Base-by-base conservation (phyloP, 2,113 vertebrate genomes). In the Corythaixoides concolor region DNA sequence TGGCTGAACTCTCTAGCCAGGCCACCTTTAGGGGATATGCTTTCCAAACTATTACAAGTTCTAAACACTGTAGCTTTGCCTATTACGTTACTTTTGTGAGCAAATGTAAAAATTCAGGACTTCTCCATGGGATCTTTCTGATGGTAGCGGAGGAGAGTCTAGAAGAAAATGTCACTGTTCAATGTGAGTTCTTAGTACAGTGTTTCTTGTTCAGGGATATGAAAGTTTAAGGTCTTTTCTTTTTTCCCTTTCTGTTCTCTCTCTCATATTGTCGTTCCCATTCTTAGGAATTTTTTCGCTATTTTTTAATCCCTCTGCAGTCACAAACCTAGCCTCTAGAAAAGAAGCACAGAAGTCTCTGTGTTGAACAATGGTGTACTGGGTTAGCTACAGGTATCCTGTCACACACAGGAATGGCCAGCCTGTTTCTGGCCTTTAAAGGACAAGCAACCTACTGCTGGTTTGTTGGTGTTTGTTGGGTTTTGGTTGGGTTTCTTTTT, bases 201-300 rank as follows among this genome's bases (percentile, higher is more conserved):
- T 58, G 52, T 73, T 74, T n/a, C n/a, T 77, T 94, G 5, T 52
- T 88, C 27, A 72, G 41, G 13, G 9, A 28, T 79, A 53, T 47
- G 17, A 63, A 81, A 47, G 23, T 69, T 50, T 55, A 47, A 73
- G 41, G 35, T 84, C 28, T 32, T 60, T 18, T 70, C 21, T 66
- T 73, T 89, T 59, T 32, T 70, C 17, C 27, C 6, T 66, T 92
- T 69, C 15, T 88, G 0, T 69, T 94, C 18, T 88, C 12, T 83
- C 21, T 83, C 37, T 52, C 10, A 20, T 80, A 47, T 10, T 0
- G 0, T 58, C 50, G 9, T 91, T 84, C n/a, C 43, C 58, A 2
- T 49, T 59, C 22, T 39, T 41, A 27, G 27, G 32, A 28, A 56
- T 74, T 77, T 23, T 13, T 1, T 17, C 41, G 8, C 7, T 60